phyloP scores from a whole-genome alignment of 2,113 vertebrate genomes.

The Atractosteus spatula region DNA sequence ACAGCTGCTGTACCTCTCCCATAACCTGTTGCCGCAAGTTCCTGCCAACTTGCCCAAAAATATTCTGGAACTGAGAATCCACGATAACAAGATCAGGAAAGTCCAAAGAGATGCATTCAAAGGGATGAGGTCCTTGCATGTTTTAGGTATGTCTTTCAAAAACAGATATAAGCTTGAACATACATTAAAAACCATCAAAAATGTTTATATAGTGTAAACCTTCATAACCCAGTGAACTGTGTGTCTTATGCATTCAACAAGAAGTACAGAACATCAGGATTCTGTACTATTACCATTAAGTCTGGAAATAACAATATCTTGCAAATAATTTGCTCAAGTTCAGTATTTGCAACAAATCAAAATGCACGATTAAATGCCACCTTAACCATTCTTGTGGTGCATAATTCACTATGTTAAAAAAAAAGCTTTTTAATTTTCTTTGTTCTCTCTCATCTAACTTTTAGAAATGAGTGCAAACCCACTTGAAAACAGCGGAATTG shows the following conservation, averaged over 20 bases:
- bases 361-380: no score
- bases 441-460: slow-evolving; percentile 16
- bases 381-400: no score
- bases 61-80: slow-evolving; percentile 86
- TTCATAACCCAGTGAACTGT: no score
- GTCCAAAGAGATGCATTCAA: slow-evolving; percentile 85
- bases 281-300: no score
- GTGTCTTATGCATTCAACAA: no score
- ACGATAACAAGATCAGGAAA: slow-evolving; percentile 87
- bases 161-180: neutral
- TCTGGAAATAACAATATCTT: no score
- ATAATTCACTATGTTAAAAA: neutral
- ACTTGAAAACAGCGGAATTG: slow-evolving; percentile 84
- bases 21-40: slow-evolving; percentile 86
- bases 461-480: slow-evolving; percentile 97
- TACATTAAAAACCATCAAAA: neutral
- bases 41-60: slow-evolving; percentile 85
- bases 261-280: no score
- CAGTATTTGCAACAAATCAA: no score
- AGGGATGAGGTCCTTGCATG: slow-evolving; percentile 87
- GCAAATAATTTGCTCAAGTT: no score
- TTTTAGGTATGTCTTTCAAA: slow-evolving; percentile 75
- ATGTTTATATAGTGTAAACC: neutral
- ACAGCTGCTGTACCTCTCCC: slow-evolving; percentile 85
- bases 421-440: slow-evolving; percentile 15